phyloP scores from a whole-genome alignment of 2,113 vertebrate genomes.

The Conger conger region DNA sequence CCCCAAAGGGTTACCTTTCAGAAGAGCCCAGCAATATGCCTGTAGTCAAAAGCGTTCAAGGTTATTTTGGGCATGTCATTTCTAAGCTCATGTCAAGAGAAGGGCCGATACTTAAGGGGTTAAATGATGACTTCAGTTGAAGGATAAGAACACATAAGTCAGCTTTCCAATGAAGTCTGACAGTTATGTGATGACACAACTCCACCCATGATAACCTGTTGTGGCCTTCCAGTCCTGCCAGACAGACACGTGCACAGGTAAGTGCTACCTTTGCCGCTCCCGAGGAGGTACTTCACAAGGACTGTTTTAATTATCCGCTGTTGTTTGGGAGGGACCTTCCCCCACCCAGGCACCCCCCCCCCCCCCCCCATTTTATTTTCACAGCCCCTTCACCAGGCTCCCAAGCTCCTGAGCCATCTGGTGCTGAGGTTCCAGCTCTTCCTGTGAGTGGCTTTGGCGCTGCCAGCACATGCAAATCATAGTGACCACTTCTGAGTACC shows the following conservation, averaged over 20 bases:
- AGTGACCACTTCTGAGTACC: background rate
- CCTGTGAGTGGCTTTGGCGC: background rate
- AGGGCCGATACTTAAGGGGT: no score
- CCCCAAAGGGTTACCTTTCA: no score
- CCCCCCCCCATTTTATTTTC: no score
- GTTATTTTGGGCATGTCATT: no score
- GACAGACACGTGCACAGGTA: background rate
- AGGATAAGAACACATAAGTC: background rate
- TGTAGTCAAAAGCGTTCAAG: no score
- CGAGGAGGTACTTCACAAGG: background rate
- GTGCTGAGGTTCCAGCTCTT: background rate
- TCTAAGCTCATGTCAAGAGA: no score
- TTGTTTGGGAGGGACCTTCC: background rate
- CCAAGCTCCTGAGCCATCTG: background rate
- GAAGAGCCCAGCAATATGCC: no score
- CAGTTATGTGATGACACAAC: background rate
- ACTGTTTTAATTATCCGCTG: background rate
- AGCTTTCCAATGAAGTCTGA: background rate
- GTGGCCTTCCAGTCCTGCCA: background rate
- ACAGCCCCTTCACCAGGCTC: background rate
- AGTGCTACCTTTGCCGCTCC: background rate
- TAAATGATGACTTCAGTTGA: background rate
- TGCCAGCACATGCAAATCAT: conserved; percentile 16
- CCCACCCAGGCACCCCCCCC: no score
- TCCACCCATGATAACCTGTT: background rate